Evolutionary conservation across 2,888 invertebrate genomes (phyloP).

Genomic region (Eupithecia vulgata): DNA sequence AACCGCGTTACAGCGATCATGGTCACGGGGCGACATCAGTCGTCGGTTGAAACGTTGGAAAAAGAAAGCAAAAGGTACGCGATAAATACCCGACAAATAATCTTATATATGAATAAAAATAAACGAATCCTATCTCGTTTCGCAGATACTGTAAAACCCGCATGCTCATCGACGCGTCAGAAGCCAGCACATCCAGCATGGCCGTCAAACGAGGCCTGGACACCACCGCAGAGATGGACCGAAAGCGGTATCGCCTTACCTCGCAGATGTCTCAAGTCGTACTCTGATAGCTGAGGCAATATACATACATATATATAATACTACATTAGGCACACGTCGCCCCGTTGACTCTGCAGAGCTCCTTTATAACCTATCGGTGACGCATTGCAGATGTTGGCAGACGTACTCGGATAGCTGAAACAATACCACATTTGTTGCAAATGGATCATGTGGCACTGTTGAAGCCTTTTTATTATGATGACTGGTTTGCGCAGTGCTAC

Average conservation of each 20-base stretch:
- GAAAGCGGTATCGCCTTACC: conserved; percentile 69
- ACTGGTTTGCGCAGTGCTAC: background rate
- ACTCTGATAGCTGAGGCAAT: conserved; percentile 59
- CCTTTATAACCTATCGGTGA: background rate
- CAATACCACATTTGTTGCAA: background rate
- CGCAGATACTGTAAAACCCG: conserved; percentile 67
- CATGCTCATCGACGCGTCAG: conserved; percentile 70
- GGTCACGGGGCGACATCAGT: too few relatives aligned
- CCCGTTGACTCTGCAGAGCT: background rate
- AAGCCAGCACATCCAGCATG: conserved; percentile 60
- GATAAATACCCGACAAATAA: too few relatives aligned
- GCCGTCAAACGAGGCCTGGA: conserved; percentile 73
- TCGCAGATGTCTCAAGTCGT: conserved; percentile 74
- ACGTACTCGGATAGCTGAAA: background rate
- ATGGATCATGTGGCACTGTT: background rate
- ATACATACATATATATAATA: too few relatives aligned
- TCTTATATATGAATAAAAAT: too few relatives aligned
- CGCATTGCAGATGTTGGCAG: background rate
- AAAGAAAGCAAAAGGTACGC: too few relatives aligned
- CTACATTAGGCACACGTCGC: background rate
- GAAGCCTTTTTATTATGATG: background rate
- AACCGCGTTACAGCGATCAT: too few relatives aligned
- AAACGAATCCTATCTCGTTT: background rate
- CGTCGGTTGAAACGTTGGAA: too few relatives aligned
- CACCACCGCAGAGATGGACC: conserved; percentile 64